Conservation (phyloP, 2,113 vertebrate genomes). For the Gymnobelideus leadbeateri region DNA sequence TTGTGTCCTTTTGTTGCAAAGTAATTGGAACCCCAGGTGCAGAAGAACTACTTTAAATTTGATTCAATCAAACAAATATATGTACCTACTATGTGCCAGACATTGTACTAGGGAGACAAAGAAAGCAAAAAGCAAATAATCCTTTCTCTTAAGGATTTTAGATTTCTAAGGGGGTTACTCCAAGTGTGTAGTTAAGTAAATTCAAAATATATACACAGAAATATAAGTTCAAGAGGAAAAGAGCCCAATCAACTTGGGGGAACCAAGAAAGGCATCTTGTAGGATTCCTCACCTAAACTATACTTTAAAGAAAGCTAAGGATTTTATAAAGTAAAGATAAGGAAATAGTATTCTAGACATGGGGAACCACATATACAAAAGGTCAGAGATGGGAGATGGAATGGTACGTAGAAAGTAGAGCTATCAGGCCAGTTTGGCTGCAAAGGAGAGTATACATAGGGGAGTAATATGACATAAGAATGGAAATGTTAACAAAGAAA, state of each 20-base stretch:
- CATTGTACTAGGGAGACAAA: background rate
- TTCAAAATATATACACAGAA: background rate
- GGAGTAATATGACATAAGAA: background rate
- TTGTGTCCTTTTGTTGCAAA: background rate
- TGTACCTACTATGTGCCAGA: background rate
- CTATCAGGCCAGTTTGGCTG: background rate
- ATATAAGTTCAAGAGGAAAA: background rate
- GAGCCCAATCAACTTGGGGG: background rate
- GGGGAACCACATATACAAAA: background rate
- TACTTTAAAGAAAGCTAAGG: background rate
- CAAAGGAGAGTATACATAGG: background rate
- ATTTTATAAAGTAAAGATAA: background rate
- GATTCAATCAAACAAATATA: background rate
- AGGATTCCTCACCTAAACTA: background rate
- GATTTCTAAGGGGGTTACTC: background rate
- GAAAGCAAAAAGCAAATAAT: background rate
- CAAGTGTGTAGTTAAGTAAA: background rate
- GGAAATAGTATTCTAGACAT: background rate
- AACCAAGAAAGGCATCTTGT: background rate
- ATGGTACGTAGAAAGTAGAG: background rate
- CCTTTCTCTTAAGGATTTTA: background rate
- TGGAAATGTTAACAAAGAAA: background rate
- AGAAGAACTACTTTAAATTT: background rate
- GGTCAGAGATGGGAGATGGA: background rate
- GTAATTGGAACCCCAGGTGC: background rate